Evolutionary conservation across 2,113 vertebrate species (phyloP).

Genomic region (Zosterops japonicus): DNA sequence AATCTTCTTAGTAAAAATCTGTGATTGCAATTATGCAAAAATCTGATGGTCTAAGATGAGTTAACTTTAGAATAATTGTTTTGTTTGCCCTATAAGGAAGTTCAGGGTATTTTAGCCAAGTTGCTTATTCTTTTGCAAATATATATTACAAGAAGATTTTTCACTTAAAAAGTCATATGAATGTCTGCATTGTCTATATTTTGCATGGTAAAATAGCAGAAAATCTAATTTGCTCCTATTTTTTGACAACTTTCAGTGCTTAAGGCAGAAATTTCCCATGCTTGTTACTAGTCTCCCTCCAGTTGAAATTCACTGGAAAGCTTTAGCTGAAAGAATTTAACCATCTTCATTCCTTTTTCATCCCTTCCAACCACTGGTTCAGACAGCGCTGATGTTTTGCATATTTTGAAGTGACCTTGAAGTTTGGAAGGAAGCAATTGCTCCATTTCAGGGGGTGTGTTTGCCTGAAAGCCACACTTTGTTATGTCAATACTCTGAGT

Average conservation of each 20-base stretch:
- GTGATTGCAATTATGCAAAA: not conserved
- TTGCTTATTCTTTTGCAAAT: not conserved
- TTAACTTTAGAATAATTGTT: not conserved
- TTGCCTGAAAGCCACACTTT: not conserved
- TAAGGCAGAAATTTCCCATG: not conserved
- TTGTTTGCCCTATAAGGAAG: not conserved
- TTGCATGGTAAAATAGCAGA: not conserved
- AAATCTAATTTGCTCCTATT: not conserved
- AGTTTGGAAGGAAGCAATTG: not conserved
- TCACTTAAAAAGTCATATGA: not conserved
- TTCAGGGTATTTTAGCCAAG: not conserved
- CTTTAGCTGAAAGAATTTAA: not conserved
- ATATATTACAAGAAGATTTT: not conserved
- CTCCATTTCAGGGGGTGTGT: not conserved
- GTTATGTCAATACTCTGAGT: not conserved
- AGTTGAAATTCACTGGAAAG: not conserved
- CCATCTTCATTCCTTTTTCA: not conserved
- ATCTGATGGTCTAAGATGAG: not conserved
- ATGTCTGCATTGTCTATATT: not conserved
- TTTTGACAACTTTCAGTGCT: not conserved
- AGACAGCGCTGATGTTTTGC: not conserved
- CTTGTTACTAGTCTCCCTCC: not conserved
- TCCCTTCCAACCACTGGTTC: not conserved
- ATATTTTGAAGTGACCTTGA: slow-evolving; percentile 10
- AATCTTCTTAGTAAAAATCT: not conserved